phyloP scores from a whole-genome alignment of 2,113 vertebrate genomes.

The Saimiri boliviensis region DNA sequence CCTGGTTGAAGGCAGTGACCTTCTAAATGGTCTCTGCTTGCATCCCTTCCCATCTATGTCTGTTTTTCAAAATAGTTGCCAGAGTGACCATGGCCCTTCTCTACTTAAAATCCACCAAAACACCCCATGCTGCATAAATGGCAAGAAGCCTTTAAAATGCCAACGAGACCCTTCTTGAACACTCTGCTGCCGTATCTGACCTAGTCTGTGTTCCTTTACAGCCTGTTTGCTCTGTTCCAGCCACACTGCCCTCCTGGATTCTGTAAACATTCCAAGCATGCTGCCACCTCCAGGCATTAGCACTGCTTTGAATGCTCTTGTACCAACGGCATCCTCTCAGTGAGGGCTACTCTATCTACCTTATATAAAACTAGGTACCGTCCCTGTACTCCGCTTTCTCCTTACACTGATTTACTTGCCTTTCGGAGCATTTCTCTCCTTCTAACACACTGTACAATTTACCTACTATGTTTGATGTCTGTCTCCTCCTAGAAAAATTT shows the following conservation, averaged over 20 bases:
- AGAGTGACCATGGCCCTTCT: not conserved
- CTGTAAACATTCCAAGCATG: not conserved
- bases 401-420: not conserved
- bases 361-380: not conserved
- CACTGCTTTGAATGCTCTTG: not conserved
- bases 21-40: not conserved
- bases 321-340: not conserved
- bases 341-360: not conserved
- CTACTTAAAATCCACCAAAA: not conserved
- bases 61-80: not conserved
- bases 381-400: not conserved
- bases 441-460: not conserved
- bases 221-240: not conserved
- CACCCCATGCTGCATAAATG: not conserved
- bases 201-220: not conserved
- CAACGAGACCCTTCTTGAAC: not conserved
- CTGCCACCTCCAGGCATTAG: not conserved
- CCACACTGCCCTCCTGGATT: no score
- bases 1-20: not conserved
- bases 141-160: not conserved
- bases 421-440: not conserved
- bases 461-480: not conserved
- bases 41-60: not conserved
- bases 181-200: no score
- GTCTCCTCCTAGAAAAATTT: not conserved